Conservation (phyloP, 2,888 invertebrate species). For the Leptodirus hochenwartii region DNA sequence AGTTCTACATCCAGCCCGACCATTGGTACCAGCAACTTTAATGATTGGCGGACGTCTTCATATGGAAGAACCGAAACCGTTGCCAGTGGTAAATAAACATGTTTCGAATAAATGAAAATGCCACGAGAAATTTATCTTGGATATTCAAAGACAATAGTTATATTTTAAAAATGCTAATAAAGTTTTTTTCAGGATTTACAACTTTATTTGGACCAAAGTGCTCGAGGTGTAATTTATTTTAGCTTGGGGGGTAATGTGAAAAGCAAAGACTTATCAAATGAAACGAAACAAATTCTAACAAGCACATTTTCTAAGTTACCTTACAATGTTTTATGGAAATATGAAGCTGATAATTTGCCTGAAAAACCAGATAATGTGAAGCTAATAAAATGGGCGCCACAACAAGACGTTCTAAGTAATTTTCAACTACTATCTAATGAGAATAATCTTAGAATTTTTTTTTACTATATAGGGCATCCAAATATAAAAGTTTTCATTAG, state of each 20-base stretch:
- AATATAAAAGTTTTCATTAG: slow-evolving; percentile 9
- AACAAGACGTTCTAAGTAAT: slow-evolving; percentile 23
- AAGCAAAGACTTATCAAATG: slow-evolving; percentile 18
- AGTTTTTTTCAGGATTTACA: slow-evolving; percentile 21
- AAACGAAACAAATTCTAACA: slow-evolving; percentile 18
- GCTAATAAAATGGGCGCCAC: slow-evolving; percentile 25
- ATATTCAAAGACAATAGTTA: no score
- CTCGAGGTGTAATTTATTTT: slow-evolving; percentile 24
- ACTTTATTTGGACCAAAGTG: slow-evolving; percentile 19
- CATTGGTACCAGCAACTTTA: slow-evolving; percentile 20
- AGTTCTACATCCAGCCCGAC: slow-evolving; percentile 18
- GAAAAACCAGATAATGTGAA: slow-evolving; percentile 22
- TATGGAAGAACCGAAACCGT: slow-evolving; percentile 11
- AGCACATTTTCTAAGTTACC: slow-evolving; percentile 23
- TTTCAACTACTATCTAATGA: no score
- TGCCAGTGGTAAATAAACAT: slow-evolving; percentile 10
- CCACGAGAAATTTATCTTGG: no score
- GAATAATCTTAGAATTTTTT: no score
- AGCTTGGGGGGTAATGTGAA: slow-evolving; percentile 26
- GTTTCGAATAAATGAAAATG: no score
- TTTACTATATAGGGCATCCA: slow-evolving; percentile 7
- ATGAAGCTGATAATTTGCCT: slow-evolving; percentile 21
- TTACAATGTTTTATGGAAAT: slow-evolving; percentile 27
- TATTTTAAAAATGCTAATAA: no score
- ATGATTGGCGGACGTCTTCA: slow-evolving; percentile 20